Evolutionary conservation across 1,140 invertebrate genomes (phyloP).

Genomic region (Prorops nasuta): DNA sequence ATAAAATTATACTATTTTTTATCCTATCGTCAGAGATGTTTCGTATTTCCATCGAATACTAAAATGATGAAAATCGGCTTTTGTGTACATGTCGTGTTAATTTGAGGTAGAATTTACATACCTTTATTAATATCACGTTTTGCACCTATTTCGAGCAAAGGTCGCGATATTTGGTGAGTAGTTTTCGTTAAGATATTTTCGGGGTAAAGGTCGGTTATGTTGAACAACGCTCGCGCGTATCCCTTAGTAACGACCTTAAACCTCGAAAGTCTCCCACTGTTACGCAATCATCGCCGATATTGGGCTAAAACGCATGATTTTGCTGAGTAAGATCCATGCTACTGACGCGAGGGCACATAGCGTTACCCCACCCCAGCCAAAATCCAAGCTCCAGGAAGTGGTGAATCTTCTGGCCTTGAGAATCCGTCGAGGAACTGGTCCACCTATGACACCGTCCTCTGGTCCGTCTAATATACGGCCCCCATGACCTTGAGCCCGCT

Average conservation of each 20-base stretch:
- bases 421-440: slow-evolving; percentile 44
- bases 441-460: slow-evolving; percentile 69
- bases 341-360: slow-evolving; percentile 75
- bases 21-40: too few relatives aligned
- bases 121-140: too few relatives aligned
- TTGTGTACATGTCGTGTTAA: too few relatives aligned
- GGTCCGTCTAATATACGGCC: slow-evolving; percentile 61
- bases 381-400: slow-evolving; percentile 78
- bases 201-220: too few relatives aligned
- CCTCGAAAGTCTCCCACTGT: slow-evolving; percentile 44
- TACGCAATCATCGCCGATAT: slow-evolving; percentile 71
- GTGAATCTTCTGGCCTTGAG: slow-evolving; percentile 71
- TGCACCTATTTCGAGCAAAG: too few relatives aligned
- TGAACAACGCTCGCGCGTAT: too few relatives aligned
- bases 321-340: slow-evolving; percentile 83
- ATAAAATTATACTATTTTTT: too few relatives aligned
- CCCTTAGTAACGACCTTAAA: slow-evolving; percentile 28
- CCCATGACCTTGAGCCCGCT: slow-evolving; percentile 68
- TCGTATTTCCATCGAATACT: too few relatives aligned
- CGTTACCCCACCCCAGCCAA: slow-evolving; percentile 80
- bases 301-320: slow-evolving; percentile 86
- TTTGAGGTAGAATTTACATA: too few relatives aligned
- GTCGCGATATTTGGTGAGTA: too few relatives aligned
- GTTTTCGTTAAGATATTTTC: too few relatives aligned
- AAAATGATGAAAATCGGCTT: too few relatives aligned